phyloP scores from a whole-genome alignment of 2,888 invertebrate genomes.

The Scaptodrosophila latifasciaeformis region DNA sequence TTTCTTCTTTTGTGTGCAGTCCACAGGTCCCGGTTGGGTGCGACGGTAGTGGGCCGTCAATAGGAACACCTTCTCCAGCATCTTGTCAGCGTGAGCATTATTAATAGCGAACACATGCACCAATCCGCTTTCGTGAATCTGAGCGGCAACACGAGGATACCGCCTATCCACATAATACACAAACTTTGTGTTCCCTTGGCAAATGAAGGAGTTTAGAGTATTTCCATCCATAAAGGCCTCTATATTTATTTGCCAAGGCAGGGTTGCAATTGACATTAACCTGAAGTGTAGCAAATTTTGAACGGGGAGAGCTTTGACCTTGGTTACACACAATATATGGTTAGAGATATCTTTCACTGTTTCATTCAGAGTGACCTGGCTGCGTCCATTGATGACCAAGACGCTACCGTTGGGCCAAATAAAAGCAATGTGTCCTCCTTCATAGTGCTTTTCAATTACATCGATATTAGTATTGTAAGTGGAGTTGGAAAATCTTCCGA shows the following conservation, averaged over 20 bases:
- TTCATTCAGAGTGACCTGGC: constrained; percentile 6
- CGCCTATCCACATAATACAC: constrained; percentile 33
- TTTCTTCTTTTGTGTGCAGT: neutral
- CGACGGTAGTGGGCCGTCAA: constrained; percentile 33
- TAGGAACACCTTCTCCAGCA: constrained; percentile 27
- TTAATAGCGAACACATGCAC: constrained; percentile 32
- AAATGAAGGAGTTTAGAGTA: too few species aligned
- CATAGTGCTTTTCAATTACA: constrained; percentile 29
- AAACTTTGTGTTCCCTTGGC: neutral
- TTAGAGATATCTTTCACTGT: constrained; percentile 12
- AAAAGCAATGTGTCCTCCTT: constrained; percentile 25
- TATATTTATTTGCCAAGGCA: constrained; percentile 28
- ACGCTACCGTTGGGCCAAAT: constrained; percentile 36
- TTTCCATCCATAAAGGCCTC: too few species aligned
- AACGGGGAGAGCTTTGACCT: neutral
- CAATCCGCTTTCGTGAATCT: constrained; percentile 27
- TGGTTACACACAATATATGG: neutral
- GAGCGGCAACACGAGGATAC: constrained; percentile 28
- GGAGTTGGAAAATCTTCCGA: neutral
- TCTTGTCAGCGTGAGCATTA: constrained; percentile 15
- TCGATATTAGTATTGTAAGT: constrained; percentile 17
- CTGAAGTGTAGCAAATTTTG: constrained; percentile 6
- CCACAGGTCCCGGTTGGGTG: neutral
- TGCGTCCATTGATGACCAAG: constrained; percentile 30
- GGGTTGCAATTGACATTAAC: constrained; percentile 10